Evolutionary conservation across 2,888 invertebrate genomes (phyloP).

Genomic region (Pseudococcus jackbeardsleyi): DNA sequence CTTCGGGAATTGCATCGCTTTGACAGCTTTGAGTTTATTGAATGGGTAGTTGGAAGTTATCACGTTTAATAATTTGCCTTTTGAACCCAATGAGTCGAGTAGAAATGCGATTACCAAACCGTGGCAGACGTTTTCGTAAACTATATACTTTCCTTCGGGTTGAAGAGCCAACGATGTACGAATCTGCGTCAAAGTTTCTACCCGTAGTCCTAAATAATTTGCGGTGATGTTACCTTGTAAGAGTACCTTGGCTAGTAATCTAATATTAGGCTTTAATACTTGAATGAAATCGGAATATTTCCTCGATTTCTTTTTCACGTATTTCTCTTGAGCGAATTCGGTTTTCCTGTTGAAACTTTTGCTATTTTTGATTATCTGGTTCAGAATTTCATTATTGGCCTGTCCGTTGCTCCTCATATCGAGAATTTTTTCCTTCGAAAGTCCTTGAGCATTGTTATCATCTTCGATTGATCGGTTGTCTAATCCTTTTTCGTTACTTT

Average conservation of each 20-base stretch:
- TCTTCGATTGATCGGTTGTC: conserved; percentile 90
- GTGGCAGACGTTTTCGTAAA: conserved; percentile 91
- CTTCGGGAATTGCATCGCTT: conserved; percentile 83
- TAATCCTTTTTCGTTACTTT: conserved; percentile 71
- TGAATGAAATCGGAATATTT: conserved; percentile 90
- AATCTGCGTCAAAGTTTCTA: conserved; percentile 91
- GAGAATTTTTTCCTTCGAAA: conserved; percentile 86
- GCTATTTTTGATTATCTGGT: conserved; percentile 89
- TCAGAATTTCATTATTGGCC: conserved; percentile 86
- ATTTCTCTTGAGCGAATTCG: conserved; percentile 93
- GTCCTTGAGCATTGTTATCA: conserved; percentile 83
- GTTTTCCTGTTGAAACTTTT: conserved; percentile 92
- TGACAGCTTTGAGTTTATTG: conserved; percentile 76
- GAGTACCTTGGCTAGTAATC: conserved; percentile 87
- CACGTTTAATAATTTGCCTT: conserved; percentile 80
- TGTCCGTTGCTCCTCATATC: conserved; percentile 82
- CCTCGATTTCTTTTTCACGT: conserved; percentile 93
- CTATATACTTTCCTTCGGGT: conserved; percentile 77
- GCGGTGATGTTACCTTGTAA: background rate
- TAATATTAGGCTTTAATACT: conserved; percentile 83
- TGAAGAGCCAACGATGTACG: conserved; percentile 85
- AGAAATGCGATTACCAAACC: conserved; percentile 88
- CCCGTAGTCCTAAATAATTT: conserved; percentile 73
- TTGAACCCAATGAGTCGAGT: conserved; percentile 80
- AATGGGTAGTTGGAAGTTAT: conserved; percentile 87